Evolutionary conservation across 2,888 invertebrate genomes (phyloP), one percentile per base, ranked within the genome.

Genomic region (Drosophila sordidula): DNA sequence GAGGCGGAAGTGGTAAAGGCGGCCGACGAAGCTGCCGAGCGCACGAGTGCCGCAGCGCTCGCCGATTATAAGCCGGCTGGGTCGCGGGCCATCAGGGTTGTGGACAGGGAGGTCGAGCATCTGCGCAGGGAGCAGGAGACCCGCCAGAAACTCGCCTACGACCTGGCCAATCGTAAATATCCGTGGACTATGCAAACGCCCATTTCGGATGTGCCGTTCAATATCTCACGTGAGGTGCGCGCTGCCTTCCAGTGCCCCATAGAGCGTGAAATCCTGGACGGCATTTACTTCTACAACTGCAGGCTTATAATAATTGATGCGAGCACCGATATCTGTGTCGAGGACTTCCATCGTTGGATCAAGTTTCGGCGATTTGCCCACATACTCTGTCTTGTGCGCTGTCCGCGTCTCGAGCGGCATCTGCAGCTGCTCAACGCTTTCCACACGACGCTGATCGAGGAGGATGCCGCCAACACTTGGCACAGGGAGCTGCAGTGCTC

Each of bases 291-390:
- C 9, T 83, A 78, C 9, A 59, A 81, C 9, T 88, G 90, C 51
- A 75, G 81, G 38, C 50, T 91, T 8, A 81, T 91, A 70, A 46
- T 90, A 9, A 81, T 90, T 44, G 89, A 90, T 75, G 79, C 84
- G 0, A 78, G 80, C 41, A 32, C 29, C 1, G 80, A 80, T 4
- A 61, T 90, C 22, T 65, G 75, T 26, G 56, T 75, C 9, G 62
- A 75, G 0, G 78, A 87, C 22, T 69, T 91, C 8, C 50, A 77
- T 11, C 75, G 89, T n/a, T 90, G 90, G 90, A 50, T 82, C 0
- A 91, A 90, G 49, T 90, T 89, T 44, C 74, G 85, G 1, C 70
- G 77, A 0, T 91, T 84, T 56, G 75, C 74, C 3, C 78, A 81
- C 42, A 70, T 91, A 39, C 41, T 90, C 12, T 82, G 68, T 0